Conservation (phyloP, 1,140 invertebrate species). For the Fopius arisanus region DNA sequence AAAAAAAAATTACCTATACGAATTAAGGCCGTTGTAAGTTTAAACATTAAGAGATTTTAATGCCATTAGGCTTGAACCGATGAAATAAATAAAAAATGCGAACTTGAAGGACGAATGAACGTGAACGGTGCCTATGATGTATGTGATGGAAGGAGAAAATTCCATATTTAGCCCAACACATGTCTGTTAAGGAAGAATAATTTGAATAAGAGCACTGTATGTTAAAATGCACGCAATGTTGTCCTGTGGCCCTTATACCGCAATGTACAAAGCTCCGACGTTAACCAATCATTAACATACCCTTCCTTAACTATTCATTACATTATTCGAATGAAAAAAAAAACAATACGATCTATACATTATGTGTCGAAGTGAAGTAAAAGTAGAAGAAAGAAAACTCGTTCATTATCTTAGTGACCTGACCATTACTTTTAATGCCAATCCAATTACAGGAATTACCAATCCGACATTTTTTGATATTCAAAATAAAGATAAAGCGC, state of each 20-base stretch:
- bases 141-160: slow-evolving; percentile 28
- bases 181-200: slow-evolving; percentile 31
- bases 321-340: slow-evolving; percentile 8
- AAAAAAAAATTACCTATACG: slow-evolving; percentile 57
- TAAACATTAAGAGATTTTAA: slow-evolving; percentile 44
- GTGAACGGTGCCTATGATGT: slow-evolving; percentile 56
- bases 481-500: not conserved
- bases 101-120: slow-evolving; percentile 46
- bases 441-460: slow-evolving; percentile 13
- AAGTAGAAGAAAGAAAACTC: not conserved
- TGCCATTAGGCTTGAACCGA: slow-evolving; percentile 47
- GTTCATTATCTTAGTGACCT: not conserved
- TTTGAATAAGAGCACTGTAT: slow-evolving; percentile 50
- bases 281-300: slow-evolving; percentile 23
- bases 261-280: slow-evolving; percentile 56
- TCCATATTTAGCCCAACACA: not conserved
- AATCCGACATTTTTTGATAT: slow-evolving; percentile 7
- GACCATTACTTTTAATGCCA: slow-evolving; percentile 4
- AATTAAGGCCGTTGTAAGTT: slow-evolving; percentile 57
- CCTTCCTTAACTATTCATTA: slow-evolving; percentile 27
- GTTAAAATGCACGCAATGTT: slow-evolving; percentile 54
- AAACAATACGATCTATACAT: not conserved
- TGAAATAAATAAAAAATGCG: slow-evolving; percentile 32
- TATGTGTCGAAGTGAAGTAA: not conserved
- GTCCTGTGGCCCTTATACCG: slow-evolving; percentile 52